Base-by-base conservation (phyloP, 2,797 vertebrate species). In the Rhadinocentrus ornatus region DNA sequence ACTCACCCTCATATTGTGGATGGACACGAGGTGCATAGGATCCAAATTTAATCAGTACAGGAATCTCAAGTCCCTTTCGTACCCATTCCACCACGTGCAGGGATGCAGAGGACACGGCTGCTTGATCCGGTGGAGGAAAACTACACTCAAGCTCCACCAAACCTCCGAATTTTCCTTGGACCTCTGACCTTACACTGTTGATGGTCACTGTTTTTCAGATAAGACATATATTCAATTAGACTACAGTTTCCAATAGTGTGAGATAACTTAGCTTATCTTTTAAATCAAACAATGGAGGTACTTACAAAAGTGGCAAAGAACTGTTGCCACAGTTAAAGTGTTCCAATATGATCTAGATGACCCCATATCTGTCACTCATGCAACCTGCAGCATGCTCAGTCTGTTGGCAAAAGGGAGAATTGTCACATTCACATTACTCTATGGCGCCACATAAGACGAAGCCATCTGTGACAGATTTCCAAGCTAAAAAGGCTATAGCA, bases 31-130 rank as follows among this genome's bases (percentile, higher is more conserved):
- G 95, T 0, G 91, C 88, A 66, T 97, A 94, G 39, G 95, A 93
- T 56, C 97, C 96, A 4, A 97, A 98, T 82, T 96, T 96, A 83
- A 99, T 97, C 86, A 99, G 95, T 78, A 98, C 94, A 29, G 97
- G 95, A 41, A 96, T 93, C 71, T 96, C 95, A n/a, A 96, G 92
- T 68, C 95, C 97, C 39, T 94, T 95, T 1, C 96, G 96, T 11
- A 97, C 91, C 97, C 97, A 99, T 91, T 99, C 97, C 63, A 98
- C 95, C 88, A 99, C 96, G 1, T 96, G 96, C 52, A 92, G 93
- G 0, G 95, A 93, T 6, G 70, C 83, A 1, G 87, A 59, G 32
- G 86, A 71, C 56, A 39, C 73, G 3, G 59, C 63, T 11, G 41
- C 67, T 0, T 78, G 55, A 10, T 69, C 66, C 0, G 84, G 70